These are phyloP conservation scores for Balearica regulorum DNA, from an alignment of 2,797 vertebrate genomes.

Conservation along the genomic window DNA sequence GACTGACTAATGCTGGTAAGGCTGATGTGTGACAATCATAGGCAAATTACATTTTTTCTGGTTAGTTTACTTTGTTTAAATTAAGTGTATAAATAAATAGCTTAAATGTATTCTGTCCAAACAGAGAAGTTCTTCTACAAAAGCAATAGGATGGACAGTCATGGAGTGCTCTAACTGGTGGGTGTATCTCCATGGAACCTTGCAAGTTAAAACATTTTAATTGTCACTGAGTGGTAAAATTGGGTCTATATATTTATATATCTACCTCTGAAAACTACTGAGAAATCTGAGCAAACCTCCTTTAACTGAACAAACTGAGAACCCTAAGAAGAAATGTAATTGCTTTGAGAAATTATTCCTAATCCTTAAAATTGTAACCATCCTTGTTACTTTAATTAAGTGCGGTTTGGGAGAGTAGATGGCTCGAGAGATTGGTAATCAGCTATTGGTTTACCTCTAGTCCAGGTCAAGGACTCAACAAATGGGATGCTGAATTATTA, in stretches of 20 bases:
- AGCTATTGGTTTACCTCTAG: not conserved
- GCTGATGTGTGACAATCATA: slow-evolving; percentile 42
- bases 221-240: not conserved
- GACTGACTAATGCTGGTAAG: slow-evolving; percentile 29
- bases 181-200: not conserved
- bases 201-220: not conserved
- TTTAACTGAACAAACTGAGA: not conserved
- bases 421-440: not conserved
- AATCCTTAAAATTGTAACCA: not conserved
- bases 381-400: not conserved
- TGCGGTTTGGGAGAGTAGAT: not conserved
- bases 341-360: not conserved
- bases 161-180: not conserved
- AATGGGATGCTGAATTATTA: not conserved
- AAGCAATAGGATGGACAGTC: not conserved
- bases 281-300: not conserved
- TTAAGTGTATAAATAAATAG: slow-evolving; percentile 65
- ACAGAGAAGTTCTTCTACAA: not conserved
- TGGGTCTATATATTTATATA: not conserved
- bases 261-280: not conserved
- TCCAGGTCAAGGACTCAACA: not conserved
- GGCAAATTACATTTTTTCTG: slow-evolving; percentile 47
- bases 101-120: slow-evolving; percentile 29
- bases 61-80: slow-evolving; percentile 62
- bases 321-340: not conserved